Evolutionary conservation across 2,113 vertebrate species (phyloP).

Genomic region (Monopterus albus): DNA sequence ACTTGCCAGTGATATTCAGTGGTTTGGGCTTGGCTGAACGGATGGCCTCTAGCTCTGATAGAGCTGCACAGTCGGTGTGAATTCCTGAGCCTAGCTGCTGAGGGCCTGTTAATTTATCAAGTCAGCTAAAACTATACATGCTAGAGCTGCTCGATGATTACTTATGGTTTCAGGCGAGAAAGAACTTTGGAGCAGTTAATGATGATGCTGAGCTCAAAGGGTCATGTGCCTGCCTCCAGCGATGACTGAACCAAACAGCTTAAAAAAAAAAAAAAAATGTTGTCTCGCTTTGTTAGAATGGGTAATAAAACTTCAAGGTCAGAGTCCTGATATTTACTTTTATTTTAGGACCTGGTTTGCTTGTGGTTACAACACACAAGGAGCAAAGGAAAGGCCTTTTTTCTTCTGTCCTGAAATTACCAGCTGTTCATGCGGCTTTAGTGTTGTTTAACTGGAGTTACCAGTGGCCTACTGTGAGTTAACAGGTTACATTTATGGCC

Average conservation of each 20-base stretch:
- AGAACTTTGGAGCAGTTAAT: conserved; percentile 31
- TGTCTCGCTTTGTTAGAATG: conserved; percentile 10
- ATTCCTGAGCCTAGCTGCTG: conserved; percentile 39
- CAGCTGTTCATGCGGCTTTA: background rate
- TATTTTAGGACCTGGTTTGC: conserved; percentile 46
- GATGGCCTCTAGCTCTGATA: conserved; percentile 48
- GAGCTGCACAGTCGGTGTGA: conserved; percentile 50
- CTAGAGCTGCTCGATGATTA: background rate
- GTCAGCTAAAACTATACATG: background rate
- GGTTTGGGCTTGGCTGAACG: too few species aligned
- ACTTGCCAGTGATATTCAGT: conserved; percentile 47
- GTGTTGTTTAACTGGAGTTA: background rate
- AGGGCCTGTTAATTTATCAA: conserved; percentile 50
- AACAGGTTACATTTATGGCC: too few species aligned
- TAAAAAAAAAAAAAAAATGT: conserved; percentile 5
- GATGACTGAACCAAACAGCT: background rate
- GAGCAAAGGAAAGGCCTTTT: background rate
- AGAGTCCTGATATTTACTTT: conserved; percentile 34
- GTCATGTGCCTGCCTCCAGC: background rate
- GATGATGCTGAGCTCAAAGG: conserved; percentile 1
- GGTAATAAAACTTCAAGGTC: conserved; percentile 35
- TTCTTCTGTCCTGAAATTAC: background rate
- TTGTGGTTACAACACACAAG: conserved; percentile 25
- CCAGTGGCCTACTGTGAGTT: background rate
- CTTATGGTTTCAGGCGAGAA: conserved; percentile 27